Percentiles rank a stretch among this genome's conserved stretches.
Evolutionary conservation across 2,888 invertebrate species (phyloP).

Genomic region (Torymus auratus): DNA sequence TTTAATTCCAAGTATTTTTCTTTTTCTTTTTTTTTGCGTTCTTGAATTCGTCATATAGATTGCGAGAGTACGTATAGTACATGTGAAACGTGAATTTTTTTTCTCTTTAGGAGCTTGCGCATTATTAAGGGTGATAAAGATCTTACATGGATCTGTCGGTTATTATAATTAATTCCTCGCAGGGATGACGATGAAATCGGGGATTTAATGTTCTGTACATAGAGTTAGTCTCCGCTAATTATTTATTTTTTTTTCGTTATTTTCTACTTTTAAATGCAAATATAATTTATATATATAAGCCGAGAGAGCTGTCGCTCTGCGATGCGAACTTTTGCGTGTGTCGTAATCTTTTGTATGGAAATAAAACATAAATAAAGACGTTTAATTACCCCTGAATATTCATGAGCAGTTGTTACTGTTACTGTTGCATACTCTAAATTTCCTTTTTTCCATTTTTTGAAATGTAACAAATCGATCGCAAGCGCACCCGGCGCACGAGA

Average conservation of each 20-base stretch:
- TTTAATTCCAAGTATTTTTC: slow-evolving; percentile 45
- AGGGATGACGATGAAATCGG: slow-evolving; percentile 54
- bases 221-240: slow-evolving; percentile 66
- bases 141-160: slow-evolving; percentile 22
- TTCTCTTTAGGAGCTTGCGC: slow-evolving; percentile 30
- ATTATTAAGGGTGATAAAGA: slow-evolving; percentile 29
- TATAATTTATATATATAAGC: slow-evolving; percentile 57
- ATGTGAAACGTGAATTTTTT: slow-evolving; percentile 26
- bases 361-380: slow-evolving; percentile 57
- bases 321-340: slow-evolving; percentile 53
- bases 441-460: neutral
- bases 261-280: slow-evolving; percentile 56
- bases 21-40: slow-evolving; percentile 20
- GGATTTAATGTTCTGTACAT: slow-evolving; percentile 66
- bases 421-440: slow-evolving; percentile 36
- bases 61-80: slow-evolving; percentile 6
- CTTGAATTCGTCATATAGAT: slow-evolving; percentile 15
- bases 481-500: too few relatives aligned
- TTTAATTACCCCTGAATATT: slow-evolving; percentile 51
- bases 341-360: slow-evolving; percentile 61
- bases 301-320: slow-evolving; percentile 46
- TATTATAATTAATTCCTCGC: slow-evolving; percentile 50
- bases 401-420: slow-evolving; percentile 33
- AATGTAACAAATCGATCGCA: too few relatives aligned
- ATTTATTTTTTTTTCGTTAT: slow-evolving; percentile 69